Evolutionary conservation across 2,113 vertebrate genomes (phyloP), one percentile per base, ranked within the genome.

Genomic region (Cheirogaleus medius): DNA sequence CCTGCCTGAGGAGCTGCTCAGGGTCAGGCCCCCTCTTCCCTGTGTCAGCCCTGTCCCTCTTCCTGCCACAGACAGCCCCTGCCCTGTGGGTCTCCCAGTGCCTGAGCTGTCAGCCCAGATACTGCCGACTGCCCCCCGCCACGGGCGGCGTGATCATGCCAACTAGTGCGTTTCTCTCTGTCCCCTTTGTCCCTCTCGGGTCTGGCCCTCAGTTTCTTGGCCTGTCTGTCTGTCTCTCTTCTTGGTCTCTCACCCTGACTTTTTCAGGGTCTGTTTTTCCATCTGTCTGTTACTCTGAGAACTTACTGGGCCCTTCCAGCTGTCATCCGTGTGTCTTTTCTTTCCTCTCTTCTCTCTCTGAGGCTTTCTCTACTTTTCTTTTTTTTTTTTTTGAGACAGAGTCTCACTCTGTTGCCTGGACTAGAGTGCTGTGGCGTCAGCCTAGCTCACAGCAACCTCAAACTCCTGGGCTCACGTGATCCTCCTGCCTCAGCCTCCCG

Each of bases 1-100:
- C 97, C 98, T 99, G 90, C 99, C 99, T 0, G 99, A 99, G 98
- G 99, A 99, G 1, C 99, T 99, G 92, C 99, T 99, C 66, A 98
- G 99, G 98, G 99, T 99, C 98, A 95, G 98, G 74, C 13, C 37
- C 9, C 42, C 17, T 32, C 17, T 25, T 4, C 42, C 68, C 5
- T 2, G 14, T 9, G 27, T 17, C 49, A 25, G 32, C 9, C 29
- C 42, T 5, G 7, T 34, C 73, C 81, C 25, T 32, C 86, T n/a
- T 34, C 47, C 74, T 14, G 27, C 78, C 27, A 0, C 9, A 34
- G 23, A 23, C 9, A 52, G 71, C 21, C 23, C 25, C 21, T 2
- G 5, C n/a, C 15, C 7, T 0, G 5, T 44, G 49, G 54, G 49
- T 58, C 44, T 73, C 81, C 49, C 1, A 0, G 42, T 54, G 54